These are phyloP conservation scores for Mormyrus iriodes DNA, from an alignment of 2,113 vertebrate genomes.

Conservation along the genomic window DNA sequence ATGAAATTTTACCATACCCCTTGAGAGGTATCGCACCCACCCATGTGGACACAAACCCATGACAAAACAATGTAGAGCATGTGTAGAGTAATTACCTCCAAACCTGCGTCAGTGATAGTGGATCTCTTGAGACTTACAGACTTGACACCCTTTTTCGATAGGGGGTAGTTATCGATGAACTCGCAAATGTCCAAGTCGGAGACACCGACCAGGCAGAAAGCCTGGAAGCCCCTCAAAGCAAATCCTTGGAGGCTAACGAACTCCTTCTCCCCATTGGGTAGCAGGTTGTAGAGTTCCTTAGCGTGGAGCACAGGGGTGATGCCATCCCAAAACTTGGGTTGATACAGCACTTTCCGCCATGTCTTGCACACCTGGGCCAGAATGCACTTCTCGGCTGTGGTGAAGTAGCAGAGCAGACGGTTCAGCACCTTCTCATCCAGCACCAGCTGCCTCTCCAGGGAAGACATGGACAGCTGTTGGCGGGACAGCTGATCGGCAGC, in stretches of 20 bases:
- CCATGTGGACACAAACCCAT: background rate
- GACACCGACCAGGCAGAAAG: conserved; percentile 95
- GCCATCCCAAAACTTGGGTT: conserved; percentile 95
- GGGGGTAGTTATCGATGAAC: conserved; percentile 97
- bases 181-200: conserved; percentile 98
- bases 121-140: conserved; percentile 97
- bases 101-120: conserved; percentile 91
- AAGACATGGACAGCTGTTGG: conserved; percentile 62
- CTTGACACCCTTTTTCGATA: conserved; percentile 96
- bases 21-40: background rate
- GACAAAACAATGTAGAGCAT: background rate
- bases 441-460: conserved; percentile 75
- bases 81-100: conserved; percentile 71
- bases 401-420: conserved; percentile 96
- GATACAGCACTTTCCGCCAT: conserved; percentile 94
- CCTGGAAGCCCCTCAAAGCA: conserved; percentile 83
- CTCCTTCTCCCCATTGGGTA: conserved; percentile 87
- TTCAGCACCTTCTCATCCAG: conserved; percentile 95
- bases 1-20: background rate
- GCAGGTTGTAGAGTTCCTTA: conserved; percentile 89
- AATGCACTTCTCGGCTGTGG: conserved; percentile 86
- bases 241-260: conserved; percentile 96
- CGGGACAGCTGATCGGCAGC: conserved; percentile 62
- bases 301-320: conserved; percentile 90
- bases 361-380: conserved; percentile 94